Base-by-base conservation (phyloP, 2,797 vertebrate species). In the Pseudopleuronectes americanus region DNA sequence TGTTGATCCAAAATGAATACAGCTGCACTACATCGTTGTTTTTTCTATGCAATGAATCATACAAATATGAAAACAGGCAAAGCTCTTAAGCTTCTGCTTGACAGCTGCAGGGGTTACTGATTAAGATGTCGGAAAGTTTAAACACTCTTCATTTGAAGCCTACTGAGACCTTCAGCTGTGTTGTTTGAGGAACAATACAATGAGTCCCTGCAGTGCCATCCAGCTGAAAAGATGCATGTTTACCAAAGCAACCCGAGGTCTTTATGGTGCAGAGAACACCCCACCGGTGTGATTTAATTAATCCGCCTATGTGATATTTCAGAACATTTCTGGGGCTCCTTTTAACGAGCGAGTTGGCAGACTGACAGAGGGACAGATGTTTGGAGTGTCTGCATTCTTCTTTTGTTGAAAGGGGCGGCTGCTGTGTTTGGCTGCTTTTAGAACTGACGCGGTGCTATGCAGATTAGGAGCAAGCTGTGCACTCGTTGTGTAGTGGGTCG, bases 321-420 rank as follows among this genome's bases (percentile, higher is more conserved):
- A 79, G 28, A 64, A 81, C 67, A 64, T 26, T 47, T 76, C 61
- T 9, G 3, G 36, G 31, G 60, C 21, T 74, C 36, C 56, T 80
- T 77, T 64, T 31, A 68, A 62, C 74, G 48, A 61, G 65, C 22
- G 31, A 62, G 54, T 8, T 48, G 87, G 84, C 82, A 53, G 55
- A 59, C 68, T 76, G 86, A 81, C 80, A 87, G 77, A 68, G 66
- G 22, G 78, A 74, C 92, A 92, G 92, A 92, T 92, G 92, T 91
- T 93, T 73, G 84, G 84, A 86, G 75, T 56, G 76, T 43, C 69
- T 51, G 71, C 51, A 4, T 78, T 74, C 75, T 81, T 64, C 81
- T 64, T 83, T 84, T 81, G 75, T 81, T 74, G 68, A 54, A 64
- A 49, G 48, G 45, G 55, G 52, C 19, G 28, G 8, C 57, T 71